Percentiles rank a stretch among this genome's conserved stretches.
phyloP scores from a whole-genome alignment of 2,888 invertebrate species.

The Lottia scabra region DNA sequence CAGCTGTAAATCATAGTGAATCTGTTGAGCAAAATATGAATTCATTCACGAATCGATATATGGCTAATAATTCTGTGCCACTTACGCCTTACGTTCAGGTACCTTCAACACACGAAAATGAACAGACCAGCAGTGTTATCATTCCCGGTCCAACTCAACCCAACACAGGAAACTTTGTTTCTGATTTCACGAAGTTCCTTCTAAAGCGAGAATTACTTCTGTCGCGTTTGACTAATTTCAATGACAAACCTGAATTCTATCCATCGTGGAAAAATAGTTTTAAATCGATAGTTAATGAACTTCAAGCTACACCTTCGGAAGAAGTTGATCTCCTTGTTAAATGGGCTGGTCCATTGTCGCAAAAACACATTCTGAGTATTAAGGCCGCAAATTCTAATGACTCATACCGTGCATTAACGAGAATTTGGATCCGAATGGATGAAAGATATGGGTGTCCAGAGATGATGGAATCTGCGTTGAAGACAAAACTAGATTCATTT shows the following conservation, averaged over 20 bases:
- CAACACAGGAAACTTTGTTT: no score
- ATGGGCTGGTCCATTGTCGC: conserved; percentile 24
- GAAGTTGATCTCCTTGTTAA: conserved; percentile 22
- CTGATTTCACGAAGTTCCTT: conserved; percentile 16
- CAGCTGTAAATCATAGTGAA: no score
- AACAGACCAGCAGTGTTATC: no score
- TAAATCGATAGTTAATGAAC: conserved; percentile 16
- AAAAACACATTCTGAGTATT: conserved; percentile 21
- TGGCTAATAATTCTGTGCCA: no score
- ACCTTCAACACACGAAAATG: no score
- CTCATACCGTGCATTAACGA: conserved; percentile 12
- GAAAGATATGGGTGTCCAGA: conserved; percentile 33
- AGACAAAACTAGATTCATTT: conserved; percentile 26
- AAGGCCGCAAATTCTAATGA: conserved; percentile 23
- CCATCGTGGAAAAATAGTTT: conserved; percentile 28
- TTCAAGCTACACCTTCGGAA: conserved; percentile 11
- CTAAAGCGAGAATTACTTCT: conserved; percentile 27
- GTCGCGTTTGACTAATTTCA: conserved; percentile 16
- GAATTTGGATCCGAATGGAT: conserved; percentile 21
- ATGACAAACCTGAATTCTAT: conserved; percentile 28
- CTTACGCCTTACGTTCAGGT: no score
- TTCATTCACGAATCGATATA: no score
- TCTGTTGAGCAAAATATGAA: no score
- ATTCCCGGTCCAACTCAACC: no score
- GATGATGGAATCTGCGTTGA: conserved; percentile 24